These are phyloP conservation scores for Elgaria multicarinata DNA, from an alignment of 2,113 vertebrate genomes.

Conservation along the genomic window DNA sequence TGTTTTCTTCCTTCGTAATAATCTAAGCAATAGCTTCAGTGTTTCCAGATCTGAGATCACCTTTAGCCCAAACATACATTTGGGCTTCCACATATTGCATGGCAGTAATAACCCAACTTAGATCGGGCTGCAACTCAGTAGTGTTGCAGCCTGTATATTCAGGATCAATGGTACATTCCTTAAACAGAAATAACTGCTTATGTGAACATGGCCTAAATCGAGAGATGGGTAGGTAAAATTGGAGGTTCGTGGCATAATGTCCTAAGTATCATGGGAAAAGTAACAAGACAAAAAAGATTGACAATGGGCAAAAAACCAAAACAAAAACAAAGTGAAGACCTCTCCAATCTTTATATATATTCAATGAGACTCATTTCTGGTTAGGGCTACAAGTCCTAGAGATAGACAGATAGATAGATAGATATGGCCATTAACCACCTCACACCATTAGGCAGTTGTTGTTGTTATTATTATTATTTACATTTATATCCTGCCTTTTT, in stretches of 20 bases:
- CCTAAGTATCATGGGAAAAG: not conserved
- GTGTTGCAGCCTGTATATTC: not conserved
- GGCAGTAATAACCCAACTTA: not conserved
- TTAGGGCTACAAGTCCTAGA: not conserved
- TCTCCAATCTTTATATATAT: not conserved
- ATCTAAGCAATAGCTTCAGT: not conserved
- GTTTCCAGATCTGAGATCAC: not conserved
- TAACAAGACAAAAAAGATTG: not conserved
- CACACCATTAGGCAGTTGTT: constrained; percentile 40
- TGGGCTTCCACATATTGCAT: not conserved
- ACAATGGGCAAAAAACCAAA: not conserved
- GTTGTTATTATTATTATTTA: no score
- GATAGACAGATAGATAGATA: not conserved
- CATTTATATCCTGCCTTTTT: no score
- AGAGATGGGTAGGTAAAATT: not conserved
- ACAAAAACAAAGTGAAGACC: not conserved
- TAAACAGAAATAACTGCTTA: not conserved
- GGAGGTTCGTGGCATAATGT: not conserved
- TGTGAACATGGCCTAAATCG: not conserved
- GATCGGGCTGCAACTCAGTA: not conserved
- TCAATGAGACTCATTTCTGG: not conserved
- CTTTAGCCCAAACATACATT: not conserved
- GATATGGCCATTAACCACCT: not conserved
- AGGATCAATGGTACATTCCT: not conserved
- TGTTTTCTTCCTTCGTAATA: not conserved